Evolutionary conservation across 2,888 invertebrate species (phyloP).

Genomic region (Ctena decussata): DNA sequence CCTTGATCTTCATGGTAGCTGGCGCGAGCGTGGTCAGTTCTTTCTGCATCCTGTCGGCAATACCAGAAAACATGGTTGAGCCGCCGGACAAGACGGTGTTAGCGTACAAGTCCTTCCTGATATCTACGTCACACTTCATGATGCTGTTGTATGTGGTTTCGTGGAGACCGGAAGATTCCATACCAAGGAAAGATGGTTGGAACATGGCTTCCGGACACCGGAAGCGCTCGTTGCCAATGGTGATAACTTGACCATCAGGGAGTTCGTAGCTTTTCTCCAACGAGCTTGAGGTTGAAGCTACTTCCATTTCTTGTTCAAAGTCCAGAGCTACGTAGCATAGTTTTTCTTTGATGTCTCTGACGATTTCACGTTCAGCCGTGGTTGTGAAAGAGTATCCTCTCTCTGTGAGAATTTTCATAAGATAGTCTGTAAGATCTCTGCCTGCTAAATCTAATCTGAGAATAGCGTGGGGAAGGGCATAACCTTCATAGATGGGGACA

Average conservation of each 20-base stretch:
- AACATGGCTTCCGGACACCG: constrained; percentile 84
- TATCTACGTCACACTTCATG: background rate
- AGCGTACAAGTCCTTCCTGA: background rate
- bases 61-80: background rate
- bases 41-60: background rate
- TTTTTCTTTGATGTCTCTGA: background rate
- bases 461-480: constrained; percentile 27
- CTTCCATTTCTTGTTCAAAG: constrained; percentile 62
- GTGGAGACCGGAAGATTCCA: background rate
- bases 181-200: constrained; percentile 69
- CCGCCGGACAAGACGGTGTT: background rate
- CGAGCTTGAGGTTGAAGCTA: constrained; percentile 77
- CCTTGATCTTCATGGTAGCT: constrained; percentile 65
- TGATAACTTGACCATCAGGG: background rate
- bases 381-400: constrained; percentile 65
- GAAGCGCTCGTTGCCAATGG: constrained; percentile 71
- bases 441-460: background rate
- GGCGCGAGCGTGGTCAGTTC: background rate
- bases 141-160: constrained; percentile 7
- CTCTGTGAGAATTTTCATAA: background rate
- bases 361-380: constrained; percentile 69
- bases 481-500: background rate
- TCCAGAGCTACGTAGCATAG: constrained; percentile 22
- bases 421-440: background rate
- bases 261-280: constrained; percentile 91